A percentile compares a stretch with the other conserved stretches of the same genome.
phyloP scores from a whole-genome alignment of 1,140 invertebrate genomes.

The honey bee (Apis mellifera) region Amel_HAv3.1 CM009931.2:22655501-22656000 shows the following conservation, averaged over 20 bases:
- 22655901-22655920: neutral
- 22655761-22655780: constrained; percentile 77
- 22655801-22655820: constrained; percentile 58
- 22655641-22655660: constrained; percentile 61
- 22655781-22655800: constrained; percentile 75
- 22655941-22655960: constrained; percentile 55
- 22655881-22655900: neutral
- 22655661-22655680: constrained; percentile 61
- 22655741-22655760: constrained; percentile 78
- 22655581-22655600: neutral
- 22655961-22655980: constrained; percentile 75
- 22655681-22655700: constrained; percentile 68
- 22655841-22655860: neutral
- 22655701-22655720: constrained; percentile 71
- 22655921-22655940: constrained; percentile 40
- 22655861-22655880: neutral
- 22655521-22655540: neutral
- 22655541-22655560: constrained; percentile 20
- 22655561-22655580: no score
- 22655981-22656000: constrained; percentile 76
- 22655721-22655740: constrained; percentile 75
- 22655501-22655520: no score
- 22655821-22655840: constrained; percentile 38
- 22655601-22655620: constrained; percentile 4
- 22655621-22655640: constrained; percentile 54